Percentiles rank a stretch among this genome's conserved stretches.
These are phyloP conservation scores for Gymnothorax javanicus DNA, from an alignment of 2,797 vertebrate species.

Conservation along the genomic window DNA sequence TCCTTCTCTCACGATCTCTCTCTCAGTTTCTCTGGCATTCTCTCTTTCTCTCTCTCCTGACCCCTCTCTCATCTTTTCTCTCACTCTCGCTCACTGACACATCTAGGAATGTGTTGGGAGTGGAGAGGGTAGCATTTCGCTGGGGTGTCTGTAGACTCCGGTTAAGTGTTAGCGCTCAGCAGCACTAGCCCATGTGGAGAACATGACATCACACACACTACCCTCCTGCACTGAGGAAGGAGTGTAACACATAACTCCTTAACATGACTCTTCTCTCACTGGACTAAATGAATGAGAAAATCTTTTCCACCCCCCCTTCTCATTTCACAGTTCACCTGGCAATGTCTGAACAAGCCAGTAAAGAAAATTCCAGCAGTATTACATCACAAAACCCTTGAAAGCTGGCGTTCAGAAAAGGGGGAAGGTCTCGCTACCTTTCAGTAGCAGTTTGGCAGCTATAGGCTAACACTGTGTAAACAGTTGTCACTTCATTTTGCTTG, in stretches of 20 bases:
- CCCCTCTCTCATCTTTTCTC: neutral
- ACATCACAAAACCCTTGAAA: neutral
- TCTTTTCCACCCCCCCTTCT: neutral
- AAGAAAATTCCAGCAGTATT: constrained; percentile 15
- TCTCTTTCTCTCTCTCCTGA: neutral
- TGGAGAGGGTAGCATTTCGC: constrained; percentile 22
- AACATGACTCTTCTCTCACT: neutral
- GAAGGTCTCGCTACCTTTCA: neutral
- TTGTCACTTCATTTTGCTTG: neutral
- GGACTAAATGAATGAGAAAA: neutral
- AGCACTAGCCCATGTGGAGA: constrained; percentile 22
- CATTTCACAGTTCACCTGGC: neutral
- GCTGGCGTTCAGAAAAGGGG: neutral
- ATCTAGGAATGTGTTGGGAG: constrained; percentile 23
- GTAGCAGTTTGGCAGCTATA: neutral
- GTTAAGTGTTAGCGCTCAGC: constrained; percentile 39
- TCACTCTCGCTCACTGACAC: neutral
- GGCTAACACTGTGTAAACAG: constrained; percentile 21
- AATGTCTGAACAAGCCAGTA: constrained; percentile 16
- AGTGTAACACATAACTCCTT: neutral
- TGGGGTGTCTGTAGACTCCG: constrained; percentile 40
- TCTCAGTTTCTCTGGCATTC: neutral
- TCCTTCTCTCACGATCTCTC: neutral
- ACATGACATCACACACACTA: neutral
- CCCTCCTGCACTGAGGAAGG: neutral